Conservation (phyloP, 2,113 vertebrate species). For the Gopherus flavomarginatus region DNA sequence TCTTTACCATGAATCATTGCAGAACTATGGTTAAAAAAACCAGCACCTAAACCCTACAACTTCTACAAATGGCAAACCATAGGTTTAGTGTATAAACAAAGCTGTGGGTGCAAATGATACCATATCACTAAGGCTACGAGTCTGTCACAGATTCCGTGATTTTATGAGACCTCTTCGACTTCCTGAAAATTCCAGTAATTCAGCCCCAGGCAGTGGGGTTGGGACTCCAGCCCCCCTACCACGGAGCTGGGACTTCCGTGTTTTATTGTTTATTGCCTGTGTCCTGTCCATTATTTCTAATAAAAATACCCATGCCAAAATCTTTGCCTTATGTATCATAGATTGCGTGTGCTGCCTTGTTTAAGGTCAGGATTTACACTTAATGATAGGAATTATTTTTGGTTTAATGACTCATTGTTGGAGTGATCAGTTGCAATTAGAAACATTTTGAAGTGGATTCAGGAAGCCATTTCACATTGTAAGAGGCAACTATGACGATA, state of each 20-base stretch:
- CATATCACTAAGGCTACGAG: background rate
- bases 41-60: background rate
- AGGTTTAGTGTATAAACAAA: background rate
- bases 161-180: too few relatives aligned
- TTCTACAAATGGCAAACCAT: background rate
- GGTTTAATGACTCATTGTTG: constrained; percentile 20
- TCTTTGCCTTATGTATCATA: background rate
- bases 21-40: background rate
- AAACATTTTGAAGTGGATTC: constrained; percentile 8
- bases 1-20: background rate
- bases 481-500: background rate
- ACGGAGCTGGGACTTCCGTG: too few relatives aligned
- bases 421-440: constrained; percentile 27
- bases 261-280: too few relatives aligned
- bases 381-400: constrained; percentile 36
- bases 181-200: too few relatives aligned
- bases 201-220: too few relatives aligned
- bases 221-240: too few relatives aligned
- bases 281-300: too few relatives aligned
- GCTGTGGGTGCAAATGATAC: background rate
- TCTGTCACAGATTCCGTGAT: too few relatives aligned
- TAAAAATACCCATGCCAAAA: too few relatives aligned
- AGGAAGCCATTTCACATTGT: background rate
- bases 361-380: constrained; percentile 30
- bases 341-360: constrained; percentile 1